These are phyloP conservation scores for Leiothrix lutea DNA, from an alignment of 2,113 vertebrate genomes.

Conservation along the genomic window DNA sequence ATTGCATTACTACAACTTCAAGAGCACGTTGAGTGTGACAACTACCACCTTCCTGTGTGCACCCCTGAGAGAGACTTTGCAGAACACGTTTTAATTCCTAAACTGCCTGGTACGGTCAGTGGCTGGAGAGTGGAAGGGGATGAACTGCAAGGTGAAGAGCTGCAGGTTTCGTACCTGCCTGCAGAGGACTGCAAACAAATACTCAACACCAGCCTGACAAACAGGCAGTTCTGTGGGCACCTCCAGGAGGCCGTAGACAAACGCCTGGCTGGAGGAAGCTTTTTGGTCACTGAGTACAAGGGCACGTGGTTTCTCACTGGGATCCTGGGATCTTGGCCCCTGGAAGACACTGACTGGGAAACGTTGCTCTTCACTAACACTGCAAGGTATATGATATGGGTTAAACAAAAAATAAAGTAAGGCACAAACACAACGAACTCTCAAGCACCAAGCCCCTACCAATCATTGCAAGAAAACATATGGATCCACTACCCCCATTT, in stretches of 20 bases:
- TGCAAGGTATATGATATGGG: constrained; percentile 83
- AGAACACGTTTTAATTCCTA: constrained; percentile 82
- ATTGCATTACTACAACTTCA: constrained; percentile 78
- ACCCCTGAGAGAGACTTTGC: constrained; percentile 85
- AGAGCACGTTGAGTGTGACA: constrained; percentile 55
- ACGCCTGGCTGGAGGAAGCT: constrained; percentile 69
- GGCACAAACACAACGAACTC: neutral
- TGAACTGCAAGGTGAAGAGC: neutral
- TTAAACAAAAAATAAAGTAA: constrained; percentile 65
- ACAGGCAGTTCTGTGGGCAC: constrained; percentile 85
- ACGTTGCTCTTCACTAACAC: constrained; percentile 81
- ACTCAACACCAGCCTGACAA: constrained; percentile 78
- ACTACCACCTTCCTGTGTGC: constrained; percentile 75
- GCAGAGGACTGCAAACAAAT: constrained; percentile 72
- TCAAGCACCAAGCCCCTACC: neutral
- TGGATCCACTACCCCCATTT: neutral
- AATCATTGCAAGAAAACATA: neutral
- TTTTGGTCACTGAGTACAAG: constrained; percentile 72
- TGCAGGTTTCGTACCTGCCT: constrained; percentile 60
- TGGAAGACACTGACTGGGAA: neutral
- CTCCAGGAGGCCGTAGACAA: neutral
- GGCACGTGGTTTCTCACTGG: constrained; percentile 87
- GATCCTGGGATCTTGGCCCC: constrained; percentile 64
- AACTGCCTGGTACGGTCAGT: constrained; percentile 53
- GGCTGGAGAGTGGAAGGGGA: constrained; percentile 16